Evolutionary conservation across 2,888 invertebrate genomes (phyloP), one percentile per base, ranked within the genome.

Genomic region (Lithophane socia): DNA sequence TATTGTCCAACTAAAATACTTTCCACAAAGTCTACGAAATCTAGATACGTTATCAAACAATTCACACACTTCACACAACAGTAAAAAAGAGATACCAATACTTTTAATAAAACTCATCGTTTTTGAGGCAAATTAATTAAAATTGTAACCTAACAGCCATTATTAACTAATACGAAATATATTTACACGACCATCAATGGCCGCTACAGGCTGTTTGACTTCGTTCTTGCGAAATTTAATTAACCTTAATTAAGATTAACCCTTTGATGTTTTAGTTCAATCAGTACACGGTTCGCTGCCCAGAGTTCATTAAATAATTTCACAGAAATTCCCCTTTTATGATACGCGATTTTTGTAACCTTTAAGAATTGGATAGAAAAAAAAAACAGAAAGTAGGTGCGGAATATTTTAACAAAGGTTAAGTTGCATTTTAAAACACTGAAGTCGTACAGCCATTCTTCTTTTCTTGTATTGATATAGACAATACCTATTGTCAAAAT

Each of bases 241-340:
- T 84, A 83, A 73, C 71, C 71, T 75, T 78, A 86, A 87, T 87
- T 88, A 82, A 75, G 61, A 77, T 76, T 75, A 75, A 64, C 75
- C 77, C 84, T 87, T 87, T 88, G 84, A 84, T 64, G 78, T 56
- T 56, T 58, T 21, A 68, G 56, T 78, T 78, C 83, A 70, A 77
- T 73, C 60, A 75, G 69, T 74, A 42, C 21, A 66, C 42, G 77
- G 68, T 63, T 75, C 66, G 44, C 63, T 70, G 58, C 42, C 21
- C 24, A 61, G 44, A 44, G 37, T 76, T 86, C 63, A 75, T 84
- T 87, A 66, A 58, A 73, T 64, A 58, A 82, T 79, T 76, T 70
- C 9, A 75, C 52, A n/a, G 16, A 77, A 85, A 74, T 67, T 44
- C 44, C 13, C 37, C 24, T 60, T 78, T 78, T 58, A 42, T 52